A percentile compares a stretch with the other conserved stretches of the same genome.
Evolutionary conservation across 1,140 invertebrate species (phyloP).

Genomic region (Lamellibrachia luymesi): DNA sequence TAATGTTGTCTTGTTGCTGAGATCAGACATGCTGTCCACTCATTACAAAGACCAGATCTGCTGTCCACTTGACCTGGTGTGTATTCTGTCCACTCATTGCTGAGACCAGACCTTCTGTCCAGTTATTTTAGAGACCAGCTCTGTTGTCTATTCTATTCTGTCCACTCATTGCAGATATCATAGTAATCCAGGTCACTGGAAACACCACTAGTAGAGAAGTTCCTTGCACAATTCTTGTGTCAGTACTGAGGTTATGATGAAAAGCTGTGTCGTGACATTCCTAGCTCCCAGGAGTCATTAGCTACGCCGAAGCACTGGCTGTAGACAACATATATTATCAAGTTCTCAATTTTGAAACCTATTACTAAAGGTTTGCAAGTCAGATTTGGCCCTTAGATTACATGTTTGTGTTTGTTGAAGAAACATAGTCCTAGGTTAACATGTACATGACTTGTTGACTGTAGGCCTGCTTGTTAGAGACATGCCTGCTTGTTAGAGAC

Average conservation of each 20-base stretch:
- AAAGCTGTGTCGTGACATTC: neutral
- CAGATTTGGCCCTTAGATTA: neutral
- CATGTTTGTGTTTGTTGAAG: neutral
- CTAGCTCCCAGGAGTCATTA: neutral
- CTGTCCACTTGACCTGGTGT: neutral
- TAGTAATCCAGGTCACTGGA: neutral
- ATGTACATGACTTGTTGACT: neutral
- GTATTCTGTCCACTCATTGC: neutral
- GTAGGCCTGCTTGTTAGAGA: neutral
- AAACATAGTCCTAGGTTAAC: neutral
- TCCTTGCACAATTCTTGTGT: neutral
- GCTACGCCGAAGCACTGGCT: neutral
- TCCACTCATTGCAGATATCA: neutral
- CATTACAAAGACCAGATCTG: neutral
- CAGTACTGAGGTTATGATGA: neutral
- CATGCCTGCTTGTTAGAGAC: neutral
- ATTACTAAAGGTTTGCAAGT: neutral
- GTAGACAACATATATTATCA: too few species aligned
- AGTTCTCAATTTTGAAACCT: neutral
- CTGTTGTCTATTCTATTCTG: too few species aligned
- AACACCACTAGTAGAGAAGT: neutral
- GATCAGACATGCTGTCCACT: neutral
- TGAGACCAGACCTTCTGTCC: neutral
- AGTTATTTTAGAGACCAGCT: neutral
- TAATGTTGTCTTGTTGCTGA: neutral